Evolutionary conservation across 2,797 vertebrate species (phyloP).

Genomic region (Varecia variegata): DNA sequence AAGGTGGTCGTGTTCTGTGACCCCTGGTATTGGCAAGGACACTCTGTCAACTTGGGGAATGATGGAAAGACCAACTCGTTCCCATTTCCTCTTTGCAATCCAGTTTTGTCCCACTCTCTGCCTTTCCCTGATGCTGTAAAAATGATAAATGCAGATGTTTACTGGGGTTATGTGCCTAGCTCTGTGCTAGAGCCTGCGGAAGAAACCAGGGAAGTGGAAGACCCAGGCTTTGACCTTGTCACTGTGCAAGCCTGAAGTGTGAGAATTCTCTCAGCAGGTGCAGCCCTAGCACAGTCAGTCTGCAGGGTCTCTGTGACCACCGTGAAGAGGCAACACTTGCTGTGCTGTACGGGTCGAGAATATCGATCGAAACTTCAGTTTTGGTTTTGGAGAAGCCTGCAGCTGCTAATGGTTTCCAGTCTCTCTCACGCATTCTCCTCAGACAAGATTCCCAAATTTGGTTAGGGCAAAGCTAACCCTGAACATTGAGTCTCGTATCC

Average conservation of each 20-base stretch:
- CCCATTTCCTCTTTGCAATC: background rate
- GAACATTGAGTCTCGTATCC: background rate
- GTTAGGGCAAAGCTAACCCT: constrained; percentile 7
- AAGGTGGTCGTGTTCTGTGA: background rate
- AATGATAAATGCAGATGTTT: background rate
- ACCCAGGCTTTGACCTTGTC: background rate
- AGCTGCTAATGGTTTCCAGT: background rate
- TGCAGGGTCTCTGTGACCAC: background rate
- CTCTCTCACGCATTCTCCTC: background rate
- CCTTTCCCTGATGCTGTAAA: background rate
- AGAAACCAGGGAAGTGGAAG: background rate
- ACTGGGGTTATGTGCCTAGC: background rate
- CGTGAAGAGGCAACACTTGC: background rate
- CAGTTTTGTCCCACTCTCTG: background rate
- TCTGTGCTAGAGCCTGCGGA: background rate
- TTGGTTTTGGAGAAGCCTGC: background rate
- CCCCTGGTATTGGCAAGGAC: background rate
- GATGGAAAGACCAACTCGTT: background rate
- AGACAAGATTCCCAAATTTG: constrained; percentile 55
- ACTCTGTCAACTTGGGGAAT: background rate
- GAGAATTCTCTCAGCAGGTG: background rate
- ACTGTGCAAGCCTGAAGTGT: background rate
- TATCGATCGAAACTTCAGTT: background rate
- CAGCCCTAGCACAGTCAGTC: background rate
- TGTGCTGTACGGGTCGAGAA: background rate